A percentile compares a stretch with the other conserved stretches of the same genome.
Evolutionary conservation across 2,888 invertebrate species (phyloP).

Genomic region (Monoplex corrugatus): DNA sequence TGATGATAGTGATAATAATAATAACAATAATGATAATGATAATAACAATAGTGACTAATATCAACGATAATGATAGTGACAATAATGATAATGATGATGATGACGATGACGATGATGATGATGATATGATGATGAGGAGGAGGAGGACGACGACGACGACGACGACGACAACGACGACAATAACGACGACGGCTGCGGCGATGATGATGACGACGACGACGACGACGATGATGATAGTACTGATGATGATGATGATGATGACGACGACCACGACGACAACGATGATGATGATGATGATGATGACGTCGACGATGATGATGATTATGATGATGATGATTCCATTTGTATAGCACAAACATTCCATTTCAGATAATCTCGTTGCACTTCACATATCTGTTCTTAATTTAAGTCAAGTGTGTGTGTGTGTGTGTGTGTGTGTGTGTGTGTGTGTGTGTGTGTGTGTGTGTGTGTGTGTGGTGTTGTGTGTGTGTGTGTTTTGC

Average conservation of each 20-base stretch:
- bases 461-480: not conserved
- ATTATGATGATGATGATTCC: too few species aligned
- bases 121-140: too few species aligned
- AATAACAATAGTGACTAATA: not conserved
- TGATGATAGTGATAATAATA: conserved; percentile 36
- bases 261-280: too few species aligned
- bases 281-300: too few species aligned
- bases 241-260: too few species aligned
- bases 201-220: not conserved
- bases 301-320: too few species aligned
- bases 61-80: not conserved
- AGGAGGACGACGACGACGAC: conserved; percentile 29
- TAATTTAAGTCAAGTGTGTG: not conserved
- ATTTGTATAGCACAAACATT: too few species aligned
- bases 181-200: too few species aligned
- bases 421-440: conserved; percentile 16
- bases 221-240: too few species aligned
- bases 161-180: not conserved
- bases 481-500: too few species aligned
- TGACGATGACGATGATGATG: conserved; percentile 39
- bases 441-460: conserved; percentile 5
- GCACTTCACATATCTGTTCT: not conserved
- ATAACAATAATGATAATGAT: conserved; percentile 32
- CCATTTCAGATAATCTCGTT: too few species aligned
- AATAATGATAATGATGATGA: conserved; percentile 39